A percentile compares a stretch with the other conserved stretches of the same genome.
These are phyloP conservation scores for Nephila pilipes DNA, from an alignment of 1,140 invertebrate species.

Conservation along the genomic window DNA sequence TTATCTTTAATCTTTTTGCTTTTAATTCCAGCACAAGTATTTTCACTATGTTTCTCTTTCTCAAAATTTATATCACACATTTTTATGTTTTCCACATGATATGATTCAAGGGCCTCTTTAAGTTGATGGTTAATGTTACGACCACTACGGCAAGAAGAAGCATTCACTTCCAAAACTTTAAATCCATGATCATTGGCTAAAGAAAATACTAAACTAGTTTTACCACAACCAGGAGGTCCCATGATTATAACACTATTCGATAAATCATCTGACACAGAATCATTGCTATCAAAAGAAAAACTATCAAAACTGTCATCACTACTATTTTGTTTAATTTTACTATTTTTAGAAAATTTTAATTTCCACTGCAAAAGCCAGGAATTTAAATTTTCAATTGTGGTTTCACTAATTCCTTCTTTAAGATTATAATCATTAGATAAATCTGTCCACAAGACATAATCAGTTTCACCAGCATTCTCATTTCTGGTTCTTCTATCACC, in stretches of 20 bases:
- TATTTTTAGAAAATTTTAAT: constrained; percentile 52
- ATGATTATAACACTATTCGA: constrained; percentile 88
- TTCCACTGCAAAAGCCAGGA: constrained; percentile 65
- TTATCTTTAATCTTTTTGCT: no score
- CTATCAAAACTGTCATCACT: constrained; percentile 45
- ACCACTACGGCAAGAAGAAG: constrained; percentile 90
- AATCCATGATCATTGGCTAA: constrained; percentile 91
- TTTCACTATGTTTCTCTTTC: background rate
- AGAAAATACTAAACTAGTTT: constrained; percentile 93
- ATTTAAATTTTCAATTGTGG: constrained; percentile 16
- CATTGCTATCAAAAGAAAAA: constrained; percentile 76
- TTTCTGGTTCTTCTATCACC: background rate
- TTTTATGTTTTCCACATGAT: constrained; percentile 82
- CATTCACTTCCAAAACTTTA: constrained; percentile 95
- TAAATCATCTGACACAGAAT: constrained; percentile 79
- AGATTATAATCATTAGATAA: constrained; percentile 14
- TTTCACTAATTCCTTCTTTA: constrained; percentile 25
- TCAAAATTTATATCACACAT: background rate
- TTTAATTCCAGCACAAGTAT: background rate
- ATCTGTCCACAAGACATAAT: constrained; percentile 47
- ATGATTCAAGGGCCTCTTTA: constrained; percentile 95
- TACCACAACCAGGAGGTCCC: constrained; percentile 92
- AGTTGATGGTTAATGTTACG: constrained; percentile 90
- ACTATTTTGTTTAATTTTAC: background rate
- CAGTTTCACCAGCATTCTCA: background rate